phyloP scores from a whole-genome alignment of 2,797 vertebrate genomes.

The Phrynocephalus forsythii region DNA sequence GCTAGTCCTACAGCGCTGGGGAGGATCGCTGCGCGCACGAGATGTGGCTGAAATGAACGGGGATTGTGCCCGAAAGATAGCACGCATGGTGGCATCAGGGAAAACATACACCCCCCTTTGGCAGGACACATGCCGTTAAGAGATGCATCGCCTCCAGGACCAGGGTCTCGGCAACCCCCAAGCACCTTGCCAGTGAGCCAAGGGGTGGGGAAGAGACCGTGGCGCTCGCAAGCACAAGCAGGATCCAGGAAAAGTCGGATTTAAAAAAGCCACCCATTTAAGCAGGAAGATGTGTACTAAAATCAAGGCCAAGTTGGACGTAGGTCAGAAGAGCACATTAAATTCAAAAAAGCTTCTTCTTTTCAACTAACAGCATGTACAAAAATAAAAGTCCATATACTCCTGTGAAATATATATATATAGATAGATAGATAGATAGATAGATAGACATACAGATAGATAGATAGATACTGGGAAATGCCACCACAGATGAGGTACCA shows the following conservation, averaged over 20 bases:
- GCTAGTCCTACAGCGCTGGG: not conserved
- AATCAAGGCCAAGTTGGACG: slow-evolving; percentile 36
- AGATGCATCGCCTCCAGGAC: not conserved
- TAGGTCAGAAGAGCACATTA: slow-evolving; percentile 65
- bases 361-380: slow-evolving; percentile 74
- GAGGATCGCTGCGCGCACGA: not conserved
- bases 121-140: slow-evolving; percentile 31
- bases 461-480: slow-evolving; percentile 66
- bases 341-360: slow-evolving; percentile 50
- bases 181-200: not conserved
- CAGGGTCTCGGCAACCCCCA: not conserved
- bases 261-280: slow-evolving; percentile 45
- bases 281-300: slow-evolving; percentile 39
- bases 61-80: not conserved
- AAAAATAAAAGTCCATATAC: slow-evolving; percentile 78
- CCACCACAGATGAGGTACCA: slow-evolving; percentile 75
- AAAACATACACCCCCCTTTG: slow-evolving; percentile 13
- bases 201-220: not conserved
- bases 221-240: slow-evolving; percentile 59
- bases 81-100: slow-evolving; percentile 20
- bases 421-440: too few species aligned
- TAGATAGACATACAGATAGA: too few species aligned
- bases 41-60: not conserved
- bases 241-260: slow-evolving; percentile 44
- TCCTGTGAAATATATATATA: slow-evolving; percentile 72